These are phyloP conservation scores for Cirrhinus molitorella DNA, from an alignment of 2,797 vertebrate species.

Conservation along the genomic window DNA sequence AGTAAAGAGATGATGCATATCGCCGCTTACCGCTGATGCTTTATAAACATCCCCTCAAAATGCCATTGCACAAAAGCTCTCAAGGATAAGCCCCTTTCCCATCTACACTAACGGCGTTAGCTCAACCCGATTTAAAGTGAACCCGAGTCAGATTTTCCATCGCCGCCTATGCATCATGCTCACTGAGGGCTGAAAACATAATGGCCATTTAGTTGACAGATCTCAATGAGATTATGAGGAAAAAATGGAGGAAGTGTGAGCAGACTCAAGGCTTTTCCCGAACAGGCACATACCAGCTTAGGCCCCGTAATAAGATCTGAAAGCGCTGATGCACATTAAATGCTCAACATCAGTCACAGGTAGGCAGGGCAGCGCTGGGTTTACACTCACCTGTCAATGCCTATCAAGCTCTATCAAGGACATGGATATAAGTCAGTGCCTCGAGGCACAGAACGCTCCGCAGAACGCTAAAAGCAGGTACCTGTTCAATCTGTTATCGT, in stretches of 20 bases:
- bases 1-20: slow-evolving; percentile 29
- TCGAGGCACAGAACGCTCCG: slow-evolving; percentile 18
- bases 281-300: slow-evolving; percentile 44
- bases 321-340: slow-evolving; percentile 60
- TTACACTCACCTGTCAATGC: slow-evolving; percentile 52
- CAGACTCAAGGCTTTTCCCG: slow-evolving; percentile 37
- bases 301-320: slow-evolving; percentile 55
- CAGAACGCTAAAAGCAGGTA: slow-evolving; percentile 42
- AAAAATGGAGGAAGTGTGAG: slow-evolving; percentile 38
- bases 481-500: slow-evolving; percentile 56
- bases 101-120: slow-evolving; percentile 40
- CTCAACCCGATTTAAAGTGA: slow-evolving; percentile 41
- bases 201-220: slow-evolving; percentile 41
- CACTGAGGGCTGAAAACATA: slow-evolving; percentile 42
- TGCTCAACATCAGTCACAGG: slow-evolving; percentile 54
- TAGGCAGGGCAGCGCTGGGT: slow-evolving; percentile 47
- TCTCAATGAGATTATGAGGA: slow-evolving; percentile 42
- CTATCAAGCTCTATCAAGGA: slow-evolving; percentile 59
- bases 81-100: slow-evolving; percentile 34
- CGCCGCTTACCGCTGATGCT: neutral
- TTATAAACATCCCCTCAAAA: slow-evolving; percentile 36
- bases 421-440: slow-evolving; percentile 53
- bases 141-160: slow-evolving; percentile 33
- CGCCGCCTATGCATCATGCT: slow-evolving; percentile 40
- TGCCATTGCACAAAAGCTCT: slow-evolving; percentile 31